Evolutionary conservation across 2,888 invertebrate genomes (phyloP).

Genomic region (Cremastobaeus sp.): DNA sequence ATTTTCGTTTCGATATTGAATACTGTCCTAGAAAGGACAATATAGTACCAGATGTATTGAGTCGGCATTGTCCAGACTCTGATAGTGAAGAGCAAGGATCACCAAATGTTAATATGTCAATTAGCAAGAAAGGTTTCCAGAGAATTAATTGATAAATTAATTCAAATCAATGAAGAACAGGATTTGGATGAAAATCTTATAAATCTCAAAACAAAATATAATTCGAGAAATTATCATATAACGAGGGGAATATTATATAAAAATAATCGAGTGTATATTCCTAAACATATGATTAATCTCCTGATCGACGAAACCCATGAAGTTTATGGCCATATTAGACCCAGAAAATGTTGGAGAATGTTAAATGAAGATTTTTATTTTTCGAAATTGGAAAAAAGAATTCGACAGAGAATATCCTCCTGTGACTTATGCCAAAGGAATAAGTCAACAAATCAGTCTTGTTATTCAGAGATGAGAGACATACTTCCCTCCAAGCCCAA

Average conservation of each 20-base stretch:
- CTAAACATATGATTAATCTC: background rate
- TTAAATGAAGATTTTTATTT: background rate
- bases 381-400: background rate
- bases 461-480: background rate
- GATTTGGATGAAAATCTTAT: background rate
- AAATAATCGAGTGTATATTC: background rate
- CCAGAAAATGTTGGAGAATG: background rate
- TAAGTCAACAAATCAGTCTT: background rate
- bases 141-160: too few species aligned
- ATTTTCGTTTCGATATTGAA: constrained; percentile 47
- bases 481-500: background rate
- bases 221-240: background rate
- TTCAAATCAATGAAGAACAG: background rate
- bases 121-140: background rate
- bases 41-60: background rate
- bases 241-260: background rate
- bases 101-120: background rate
- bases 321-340: background rate
- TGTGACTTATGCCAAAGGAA: background rate
- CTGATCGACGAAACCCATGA: background rate
- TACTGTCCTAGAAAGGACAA: background rate
- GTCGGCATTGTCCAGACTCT: background rate
- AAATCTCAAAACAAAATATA: too few species aligned
- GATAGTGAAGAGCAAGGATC: background rate
- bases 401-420: too few species aligned